phyloP scores from a whole-genome alignment of 2,888 invertebrate genomes.

The Hesperia comma region DNA sequence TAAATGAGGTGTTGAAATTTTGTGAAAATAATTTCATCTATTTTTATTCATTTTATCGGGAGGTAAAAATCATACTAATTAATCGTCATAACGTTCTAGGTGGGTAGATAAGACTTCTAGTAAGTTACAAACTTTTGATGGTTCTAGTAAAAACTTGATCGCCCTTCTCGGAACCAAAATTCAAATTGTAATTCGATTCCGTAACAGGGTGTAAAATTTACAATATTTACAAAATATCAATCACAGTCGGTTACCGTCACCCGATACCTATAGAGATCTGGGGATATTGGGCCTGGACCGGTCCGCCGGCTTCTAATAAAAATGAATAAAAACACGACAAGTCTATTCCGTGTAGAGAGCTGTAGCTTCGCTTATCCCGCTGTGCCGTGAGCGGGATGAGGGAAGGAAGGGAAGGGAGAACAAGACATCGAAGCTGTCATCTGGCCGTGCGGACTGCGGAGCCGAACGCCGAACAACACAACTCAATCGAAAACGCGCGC shows the following conservation, averaged over 20 bases:
- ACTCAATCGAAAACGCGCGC: conserved; percentile 67
- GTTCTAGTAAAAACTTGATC: conserved; percentile 11
- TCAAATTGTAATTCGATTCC: conserved; percentile 20
- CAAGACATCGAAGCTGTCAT: conserved; percentile 68
- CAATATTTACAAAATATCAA: conserved; percentile 35
- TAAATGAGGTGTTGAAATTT: background rate
- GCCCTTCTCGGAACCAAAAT: conserved; percentile 18
- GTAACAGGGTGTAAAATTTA: conserved; percentile 22
- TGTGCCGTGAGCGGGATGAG: conserved; percentile 49
- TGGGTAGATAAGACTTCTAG: background rate
- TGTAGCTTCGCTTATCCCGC: conserved; percentile 51
- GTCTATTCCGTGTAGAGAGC: conserved; percentile 64
- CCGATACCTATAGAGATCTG: conserved; percentile 47
- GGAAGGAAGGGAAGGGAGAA: conserved; percentile 50
- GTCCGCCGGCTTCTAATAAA: conserved; percentile 52
- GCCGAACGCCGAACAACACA: conserved; percentile 44
- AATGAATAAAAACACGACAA: conserved; percentile 73
- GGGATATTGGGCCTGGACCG: conserved; percentile 60
- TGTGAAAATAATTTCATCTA: background rate
- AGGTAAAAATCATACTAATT: too few species aligned
- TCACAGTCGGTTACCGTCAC: conserved; percentile 44
- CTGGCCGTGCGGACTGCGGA: conserved; percentile 57
- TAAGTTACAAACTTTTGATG: background rate
- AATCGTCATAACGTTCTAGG: background rate
- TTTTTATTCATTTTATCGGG: background rate